Conservation (phyloP, 2,113 vertebrate species). For the Galeopterus variegatus region DNA sequence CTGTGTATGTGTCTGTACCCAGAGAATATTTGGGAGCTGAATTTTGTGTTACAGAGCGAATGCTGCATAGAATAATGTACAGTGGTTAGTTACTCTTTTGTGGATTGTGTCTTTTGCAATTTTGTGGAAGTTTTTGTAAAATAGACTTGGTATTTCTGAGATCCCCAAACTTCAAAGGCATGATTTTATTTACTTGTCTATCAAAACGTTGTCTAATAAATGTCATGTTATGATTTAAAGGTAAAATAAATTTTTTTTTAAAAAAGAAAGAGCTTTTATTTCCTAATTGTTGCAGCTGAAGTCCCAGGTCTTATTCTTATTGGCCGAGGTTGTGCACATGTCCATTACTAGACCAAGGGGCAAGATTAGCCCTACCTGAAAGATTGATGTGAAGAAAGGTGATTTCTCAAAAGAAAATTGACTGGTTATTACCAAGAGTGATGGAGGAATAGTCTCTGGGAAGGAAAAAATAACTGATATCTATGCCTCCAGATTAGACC, state of each 20-base stretch:
- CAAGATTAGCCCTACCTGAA: neutral
- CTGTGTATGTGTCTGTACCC: neutral
- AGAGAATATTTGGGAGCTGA: neutral
- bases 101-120: neutral
- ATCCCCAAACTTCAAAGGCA: neutral
- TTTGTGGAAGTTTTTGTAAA: slow-evolving; percentile 8
- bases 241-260: neutral
- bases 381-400: neutral
- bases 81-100: neutral
- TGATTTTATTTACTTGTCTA: slow-evolving; percentile 25
- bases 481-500: neutral
- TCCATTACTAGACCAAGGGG: neutral
- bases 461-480: neutral
- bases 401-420: neutral
- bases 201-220: slow-evolving; percentile 52
- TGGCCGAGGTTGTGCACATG: neutral
- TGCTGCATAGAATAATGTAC: neutral
- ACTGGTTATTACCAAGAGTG: neutral
- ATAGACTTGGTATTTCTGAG: neutral
- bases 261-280: neutral
- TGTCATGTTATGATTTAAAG: neutral
- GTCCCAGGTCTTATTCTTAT: neutral
- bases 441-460: neutral
- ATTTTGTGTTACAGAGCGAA: neutral
- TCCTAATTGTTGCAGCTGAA: neutral